These are phyloP conservation scores for Neodon shergylaensis DNA, from an alignment of 2,113 vertebrate genomes.

Conservation along the genomic window DNA sequence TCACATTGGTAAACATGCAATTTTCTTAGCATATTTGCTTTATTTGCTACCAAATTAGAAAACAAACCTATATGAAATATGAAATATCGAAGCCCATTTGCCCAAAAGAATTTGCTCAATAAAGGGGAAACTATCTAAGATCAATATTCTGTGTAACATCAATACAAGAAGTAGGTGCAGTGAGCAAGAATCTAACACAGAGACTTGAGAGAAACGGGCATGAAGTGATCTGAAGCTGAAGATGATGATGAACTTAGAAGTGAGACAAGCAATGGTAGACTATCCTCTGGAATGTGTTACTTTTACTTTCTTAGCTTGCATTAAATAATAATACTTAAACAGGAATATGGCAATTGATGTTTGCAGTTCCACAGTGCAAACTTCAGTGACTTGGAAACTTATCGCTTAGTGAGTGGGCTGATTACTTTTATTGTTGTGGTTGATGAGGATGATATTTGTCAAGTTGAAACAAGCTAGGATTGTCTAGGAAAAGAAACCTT, in stretches of 20 bases:
- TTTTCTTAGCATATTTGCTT: background rate
- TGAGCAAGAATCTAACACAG: background rate
- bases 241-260: background rate
- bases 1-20: background rate
- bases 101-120: background rate
- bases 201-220: background rate
- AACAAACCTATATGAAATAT: background rate
- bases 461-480: background rate
- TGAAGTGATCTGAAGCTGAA: background rate
- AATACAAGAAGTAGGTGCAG: background rate
- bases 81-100: background rate
- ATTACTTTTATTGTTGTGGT: background rate
- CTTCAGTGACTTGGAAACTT: background rate
- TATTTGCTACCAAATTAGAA: background rate
- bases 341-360: background rate
- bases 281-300: background rate
- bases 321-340: background rate
- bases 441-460: background rate
- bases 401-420: too few species aligned
- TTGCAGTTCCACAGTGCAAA: background rate
- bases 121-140: background rate
- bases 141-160: background rate
- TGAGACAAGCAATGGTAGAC: background rate
- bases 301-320: constrained; percentile 14
- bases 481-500: background rate